Percentiles rank a stretch among this genome's conserved stretches.
Evolutionary conservation across 2,888 invertebrate genomes (phyloP).

Genomic region (Nineta flava): DNA sequence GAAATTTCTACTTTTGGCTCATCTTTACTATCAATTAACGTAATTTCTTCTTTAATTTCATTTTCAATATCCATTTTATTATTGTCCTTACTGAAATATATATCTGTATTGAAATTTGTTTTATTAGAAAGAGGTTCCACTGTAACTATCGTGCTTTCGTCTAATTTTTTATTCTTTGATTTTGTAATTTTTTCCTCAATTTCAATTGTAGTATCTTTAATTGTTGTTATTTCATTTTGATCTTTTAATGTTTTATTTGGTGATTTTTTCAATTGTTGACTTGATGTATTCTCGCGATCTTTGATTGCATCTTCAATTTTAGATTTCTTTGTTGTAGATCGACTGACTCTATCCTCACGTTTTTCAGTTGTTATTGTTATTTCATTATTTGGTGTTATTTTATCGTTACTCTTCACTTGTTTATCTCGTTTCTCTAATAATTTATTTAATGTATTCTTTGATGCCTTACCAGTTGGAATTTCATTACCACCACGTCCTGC

Average conservation of each 20-base stretch:
- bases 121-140: slow-evolving; percentile 5
- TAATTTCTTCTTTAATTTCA: slow-evolving; percentile 11
- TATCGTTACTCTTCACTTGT: slow-evolving; percentile 9
- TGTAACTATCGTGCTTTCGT: slow-evolving; percentile 5
- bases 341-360: background rate
- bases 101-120: slow-evolving; percentile 8
- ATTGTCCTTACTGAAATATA: slow-evolving; percentile 16
- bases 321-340: slow-evolving; percentile 1
- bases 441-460: slow-evolving; percentile 36
- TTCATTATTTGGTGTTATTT: slow-evolving; percentile 12
- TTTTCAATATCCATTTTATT: slow-evolving; percentile 20
- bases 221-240: slow-evolving; percentile 12
- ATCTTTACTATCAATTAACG: slow-evolving; percentile 11
- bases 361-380: slow-evolving; percentile 6
- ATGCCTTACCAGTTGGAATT: slow-evolving; percentile 26
- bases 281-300: slow-evolving; percentile 6
- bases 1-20: slow-evolving; percentile 9
- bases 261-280: slow-evolving; percentile 9
- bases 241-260: slow-evolving; percentile 9
- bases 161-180: slow-evolving; percentile 4
- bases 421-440: slow-evolving; percentile 35
- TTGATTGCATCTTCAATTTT: slow-evolving; percentile 3
- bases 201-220: slow-evolving; percentile 11
- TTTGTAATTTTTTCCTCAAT: slow-evolving; percentile 1
- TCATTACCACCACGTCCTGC: slow-evolving; percentile 20